Conservation (phyloP, 2,797 vertebrate species). For the Rhinichthys osculus region DNA sequence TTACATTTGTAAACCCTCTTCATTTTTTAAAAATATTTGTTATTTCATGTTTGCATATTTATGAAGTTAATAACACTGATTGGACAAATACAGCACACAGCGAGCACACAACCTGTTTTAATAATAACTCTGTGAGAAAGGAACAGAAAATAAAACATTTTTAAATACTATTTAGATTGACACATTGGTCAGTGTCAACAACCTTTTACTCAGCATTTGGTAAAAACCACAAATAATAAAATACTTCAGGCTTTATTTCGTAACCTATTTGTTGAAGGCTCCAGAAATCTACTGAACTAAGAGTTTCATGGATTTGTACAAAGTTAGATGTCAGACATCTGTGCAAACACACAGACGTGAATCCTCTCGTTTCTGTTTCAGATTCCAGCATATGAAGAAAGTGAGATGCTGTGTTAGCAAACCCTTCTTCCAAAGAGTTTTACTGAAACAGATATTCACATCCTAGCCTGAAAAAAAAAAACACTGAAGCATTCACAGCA, state of each 20-base stretch:
- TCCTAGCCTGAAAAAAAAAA: slow-evolving; percentile 26
- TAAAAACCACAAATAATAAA: background rate
- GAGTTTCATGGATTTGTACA: background rate
- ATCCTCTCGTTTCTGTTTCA: background rate
- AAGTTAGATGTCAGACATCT: slow-evolving; percentile 4
- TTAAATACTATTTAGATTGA: background rate
- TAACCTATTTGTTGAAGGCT: background rate
- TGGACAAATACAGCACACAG: background rate
- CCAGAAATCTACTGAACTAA: background rate
- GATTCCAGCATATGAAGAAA: background rate
- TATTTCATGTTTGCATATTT: background rate
- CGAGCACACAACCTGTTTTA: background rate
- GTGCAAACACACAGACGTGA: slow-evolving; percentile 12
- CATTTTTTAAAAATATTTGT: background rate
- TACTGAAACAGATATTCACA: slow-evolving; percentile 4
- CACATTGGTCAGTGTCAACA: background rate
- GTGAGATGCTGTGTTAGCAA: background rate
- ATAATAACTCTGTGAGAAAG: background rate
- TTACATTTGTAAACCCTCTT: background rate
- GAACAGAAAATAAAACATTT: background rate
- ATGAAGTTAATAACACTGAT: background rate
- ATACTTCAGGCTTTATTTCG: background rate
- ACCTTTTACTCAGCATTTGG: background rate
- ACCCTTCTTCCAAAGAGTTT: background rate
- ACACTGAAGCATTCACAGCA: slow-evolving; percentile 7